These are phyloP conservation scores for Chrysogorgia sp. DNA, from an alignment of 92 coral and sea anemone species.

Conservation along the genomic window DNA sequence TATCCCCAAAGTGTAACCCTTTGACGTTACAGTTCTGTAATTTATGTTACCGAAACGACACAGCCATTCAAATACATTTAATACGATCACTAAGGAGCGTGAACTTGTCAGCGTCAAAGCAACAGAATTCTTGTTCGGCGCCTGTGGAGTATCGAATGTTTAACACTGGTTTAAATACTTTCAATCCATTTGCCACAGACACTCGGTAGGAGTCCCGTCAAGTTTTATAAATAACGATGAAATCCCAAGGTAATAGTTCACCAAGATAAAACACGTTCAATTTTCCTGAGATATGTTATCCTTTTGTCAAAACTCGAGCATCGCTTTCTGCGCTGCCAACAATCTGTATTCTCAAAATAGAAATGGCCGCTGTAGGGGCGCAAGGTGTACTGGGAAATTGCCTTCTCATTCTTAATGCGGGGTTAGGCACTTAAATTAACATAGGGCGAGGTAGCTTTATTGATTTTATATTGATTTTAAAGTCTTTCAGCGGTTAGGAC, in stretches of 20 bases:
- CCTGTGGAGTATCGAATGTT: background rate
- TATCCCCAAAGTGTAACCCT: background rate
- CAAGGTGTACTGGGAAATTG: slow-evolving; percentile 30
- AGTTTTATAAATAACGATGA: too few species aligned
- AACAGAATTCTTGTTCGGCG: background rate
- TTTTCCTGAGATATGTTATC: background rate
- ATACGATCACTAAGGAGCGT: slow-evolving; percentile 11
- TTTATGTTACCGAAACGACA: slow-evolving; percentile 18
- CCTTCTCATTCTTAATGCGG: slow-evolving; percentile 19
- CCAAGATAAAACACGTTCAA: too few species aligned
- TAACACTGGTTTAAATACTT: too few species aligned
- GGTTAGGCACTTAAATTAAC: too few species aligned
- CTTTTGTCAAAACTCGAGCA: background rate
- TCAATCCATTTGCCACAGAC: slow-evolving; percentile 17
- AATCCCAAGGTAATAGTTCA: too few species aligned
- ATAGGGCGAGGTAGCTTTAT: too few species aligned
- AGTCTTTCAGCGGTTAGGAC: too few species aligned
- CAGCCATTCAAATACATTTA: slow-evolving; percentile 30
- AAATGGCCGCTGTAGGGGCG: slow-evolving; percentile 31
- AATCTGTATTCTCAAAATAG: slow-evolving; percentile 8
- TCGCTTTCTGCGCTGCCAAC: background rate
- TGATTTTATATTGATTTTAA: too few species aligned
- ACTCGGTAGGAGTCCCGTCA: too few species aligned
- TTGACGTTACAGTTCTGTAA: background rate
- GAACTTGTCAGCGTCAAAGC: slow-evolving; percentile 11